Evolutionary conservation across 2,113 vertebrate genomes (phyloP).

Genomic region (Macrotus californicus): DNA sequence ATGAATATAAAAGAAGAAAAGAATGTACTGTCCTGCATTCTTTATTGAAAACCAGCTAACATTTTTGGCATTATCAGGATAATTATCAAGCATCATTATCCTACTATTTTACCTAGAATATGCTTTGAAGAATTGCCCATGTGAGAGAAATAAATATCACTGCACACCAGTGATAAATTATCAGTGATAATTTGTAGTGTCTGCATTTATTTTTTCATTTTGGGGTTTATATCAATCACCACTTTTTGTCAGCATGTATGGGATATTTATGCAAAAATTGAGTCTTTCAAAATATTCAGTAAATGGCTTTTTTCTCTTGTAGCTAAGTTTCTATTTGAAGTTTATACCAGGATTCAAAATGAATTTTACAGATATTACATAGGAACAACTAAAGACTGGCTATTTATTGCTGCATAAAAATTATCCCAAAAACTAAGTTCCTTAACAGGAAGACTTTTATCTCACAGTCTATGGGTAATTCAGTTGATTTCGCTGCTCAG

Average conservation of each 20-base stretch:
- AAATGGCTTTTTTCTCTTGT: background rate
- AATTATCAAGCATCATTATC: background rate
- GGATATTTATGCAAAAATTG: background rate
- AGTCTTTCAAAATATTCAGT: background rate
- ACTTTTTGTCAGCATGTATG: background rate
- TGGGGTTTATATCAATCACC: background rate
- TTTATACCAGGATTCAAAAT: background rate
- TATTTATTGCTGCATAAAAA: background rate
- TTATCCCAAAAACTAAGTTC: background rate
- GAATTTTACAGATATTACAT: background rate
- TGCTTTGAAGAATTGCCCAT: background rate
- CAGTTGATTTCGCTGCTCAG: background rate
- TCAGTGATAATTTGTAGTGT: background rate
- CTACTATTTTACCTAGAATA: background rate
- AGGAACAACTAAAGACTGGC: background rate
- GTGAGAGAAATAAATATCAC: background rate
- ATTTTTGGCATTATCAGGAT: background rate
- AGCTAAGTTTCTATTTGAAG: background rate
- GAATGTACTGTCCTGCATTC: background rate
- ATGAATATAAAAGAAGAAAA: slow-evolving; percentile 5
- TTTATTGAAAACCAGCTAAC: background rate
- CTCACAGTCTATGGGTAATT: background rate
- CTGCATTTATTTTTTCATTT: background rate
- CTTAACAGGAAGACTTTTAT: background rate
- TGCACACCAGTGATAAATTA: background rate